phyloP scores from a whole-genome alignment of 1,140 invertebrate species.

The Alviniconcha marisindica region DNA sequence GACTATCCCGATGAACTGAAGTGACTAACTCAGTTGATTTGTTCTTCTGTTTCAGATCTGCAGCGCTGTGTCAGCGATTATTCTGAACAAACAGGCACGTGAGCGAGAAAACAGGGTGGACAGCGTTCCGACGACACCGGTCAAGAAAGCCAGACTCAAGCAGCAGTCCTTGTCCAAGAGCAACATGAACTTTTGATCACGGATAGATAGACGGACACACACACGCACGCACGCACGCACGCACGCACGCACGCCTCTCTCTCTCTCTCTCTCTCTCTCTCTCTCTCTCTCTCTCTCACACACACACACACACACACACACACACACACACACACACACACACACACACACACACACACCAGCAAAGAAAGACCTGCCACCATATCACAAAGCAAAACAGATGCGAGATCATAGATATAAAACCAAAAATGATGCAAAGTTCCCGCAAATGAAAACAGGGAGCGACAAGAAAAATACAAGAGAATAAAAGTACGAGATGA shows the following conservation, averaged over 20 bases:
- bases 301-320: slow-evolving; percentile 14
- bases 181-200: no score
- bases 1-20: background rate
- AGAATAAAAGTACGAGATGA: no score
- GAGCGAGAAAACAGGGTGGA: background rate
- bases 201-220: no score
- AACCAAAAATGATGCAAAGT: no score
- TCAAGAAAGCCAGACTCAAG: no score
- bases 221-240: background rate
- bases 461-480: no score
- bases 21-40: background rate
- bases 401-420: no score
- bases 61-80: background rate
- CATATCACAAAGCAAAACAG: no score
- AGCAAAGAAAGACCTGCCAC: no score
- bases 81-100: background rate
- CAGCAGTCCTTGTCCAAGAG: no score
- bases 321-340: background rate
- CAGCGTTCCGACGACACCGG: background rate
- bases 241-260: background rate
- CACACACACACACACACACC: slow-evolving; percentile 19
- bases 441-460: no score
- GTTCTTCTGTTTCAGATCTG: background rate
- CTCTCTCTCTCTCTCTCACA: background rate
- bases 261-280: slow-evolving; percentile 21